Percentiles rank a stretch among this genome's conserved stretches.
These are phyloP conservation scores for Pyrocoelia pectoralis DNA, from an alignment of 2,888 invertebrate species.

Conservation along the genomic window DNA sequence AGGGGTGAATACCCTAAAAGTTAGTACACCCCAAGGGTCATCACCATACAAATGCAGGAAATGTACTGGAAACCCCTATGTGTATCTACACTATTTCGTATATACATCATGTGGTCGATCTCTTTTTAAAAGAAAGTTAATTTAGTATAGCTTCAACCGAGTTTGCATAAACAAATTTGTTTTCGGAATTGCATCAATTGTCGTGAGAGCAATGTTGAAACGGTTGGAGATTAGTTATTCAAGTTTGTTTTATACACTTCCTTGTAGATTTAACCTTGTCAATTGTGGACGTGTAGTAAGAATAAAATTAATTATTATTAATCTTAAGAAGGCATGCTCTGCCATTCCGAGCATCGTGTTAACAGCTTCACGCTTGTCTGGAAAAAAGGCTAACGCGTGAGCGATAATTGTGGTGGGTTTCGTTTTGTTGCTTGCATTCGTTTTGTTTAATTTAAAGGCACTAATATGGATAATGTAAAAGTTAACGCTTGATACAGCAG, in stretches of 20 bases:
- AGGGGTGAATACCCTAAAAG: conserved; percentile 21
- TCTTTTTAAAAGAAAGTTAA: conserved; percentile 3
- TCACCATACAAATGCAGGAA: conserved; percentile 24
- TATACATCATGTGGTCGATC: not conserved
- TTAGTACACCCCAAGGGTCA: conserved; percentile 18
- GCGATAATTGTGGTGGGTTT: not conserved
- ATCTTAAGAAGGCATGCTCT: not conserved
- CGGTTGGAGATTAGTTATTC: conserved; percentile 1
- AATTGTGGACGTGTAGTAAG: not conserved
- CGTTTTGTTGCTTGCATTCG: not conserved
- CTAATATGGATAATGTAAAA: not conserved
- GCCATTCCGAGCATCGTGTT: not conserved
- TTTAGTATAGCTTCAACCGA: not conserved
- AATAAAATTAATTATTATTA: conserved; percentile 13
- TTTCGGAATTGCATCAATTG: not conserved
- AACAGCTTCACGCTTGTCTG: not conserved
- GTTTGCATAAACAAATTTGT: not conserved
- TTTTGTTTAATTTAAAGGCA: not conserved
- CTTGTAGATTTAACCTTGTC: not conserved
- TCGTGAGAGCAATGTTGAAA: not conserved
- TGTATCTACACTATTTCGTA: not conserved
- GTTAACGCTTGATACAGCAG: not conserved
- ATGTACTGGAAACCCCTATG: conserved; percentile 22
- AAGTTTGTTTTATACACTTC: conserved; percentile 1
- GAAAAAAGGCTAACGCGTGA: not conserved